phyloP scores from a whole-genome alignment of 2,888 invertebrate genomes.

The Lepidocyrtoides sp. region DNA sequence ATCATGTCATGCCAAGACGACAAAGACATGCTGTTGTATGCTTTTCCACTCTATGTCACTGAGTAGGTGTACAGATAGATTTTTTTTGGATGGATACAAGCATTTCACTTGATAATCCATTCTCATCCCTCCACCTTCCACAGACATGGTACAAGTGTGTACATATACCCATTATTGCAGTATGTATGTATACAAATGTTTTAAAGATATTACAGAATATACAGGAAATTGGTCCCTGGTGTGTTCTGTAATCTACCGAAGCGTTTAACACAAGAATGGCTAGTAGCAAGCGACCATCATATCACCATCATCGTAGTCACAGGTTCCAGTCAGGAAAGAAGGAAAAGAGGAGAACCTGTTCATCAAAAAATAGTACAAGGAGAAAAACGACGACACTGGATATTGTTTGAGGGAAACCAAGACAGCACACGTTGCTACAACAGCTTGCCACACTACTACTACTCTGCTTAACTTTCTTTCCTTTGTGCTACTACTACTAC shows the following conservation, averaged over 20 bases:
- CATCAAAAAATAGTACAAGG: not conserved
- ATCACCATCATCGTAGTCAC: not conserved
- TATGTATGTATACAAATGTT: not conserved
- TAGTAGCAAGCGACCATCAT: not conserved
- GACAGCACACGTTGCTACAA: conserved; percentile 17
- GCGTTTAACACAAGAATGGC: not conserved
- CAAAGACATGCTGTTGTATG: conserved; percentile 47
- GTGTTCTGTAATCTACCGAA: not conserved
- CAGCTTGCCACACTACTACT: not conserved
- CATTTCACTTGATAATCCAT: conserved; percentile 4
- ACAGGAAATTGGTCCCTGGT: not conserved
- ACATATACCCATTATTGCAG: too few relatives aligned
- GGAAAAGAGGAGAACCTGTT: not conserved
- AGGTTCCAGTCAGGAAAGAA: not conserved
- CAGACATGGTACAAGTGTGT: not conserved
- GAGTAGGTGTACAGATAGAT: not conserved
- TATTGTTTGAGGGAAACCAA: conserved; percentile 33
- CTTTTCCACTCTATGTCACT: conserved; percentile 10
- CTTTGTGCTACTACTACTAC: not conserved
- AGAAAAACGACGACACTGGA: conserved; percentile 16
- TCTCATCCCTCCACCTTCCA: not conserved
- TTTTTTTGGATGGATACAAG: not conserved
- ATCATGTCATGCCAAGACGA: conserved; percentile 1
- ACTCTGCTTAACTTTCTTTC: not conserved
- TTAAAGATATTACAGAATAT: not conserved